phyloP scores from a whole-genome alignment of 2,113 vertebrate species.

The Mirounga angustirostris region DNA sequence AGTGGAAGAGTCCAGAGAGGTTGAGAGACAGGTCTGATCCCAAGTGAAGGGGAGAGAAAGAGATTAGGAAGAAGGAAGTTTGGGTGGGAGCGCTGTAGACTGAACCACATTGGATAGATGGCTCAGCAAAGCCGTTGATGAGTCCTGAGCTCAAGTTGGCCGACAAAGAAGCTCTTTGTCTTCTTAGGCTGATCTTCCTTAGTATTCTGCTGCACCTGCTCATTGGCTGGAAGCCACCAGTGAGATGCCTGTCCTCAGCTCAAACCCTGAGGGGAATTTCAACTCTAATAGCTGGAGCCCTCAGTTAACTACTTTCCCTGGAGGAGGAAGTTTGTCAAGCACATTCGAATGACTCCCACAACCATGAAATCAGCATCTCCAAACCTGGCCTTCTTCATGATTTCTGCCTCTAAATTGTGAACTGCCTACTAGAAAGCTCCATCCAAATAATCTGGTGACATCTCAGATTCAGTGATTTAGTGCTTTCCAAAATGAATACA shows the following conservation, averaged over 20 bases:
- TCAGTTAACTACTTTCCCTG: neutral
- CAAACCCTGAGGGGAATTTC: neutral
- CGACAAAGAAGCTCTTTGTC: conserved; percentile 17
- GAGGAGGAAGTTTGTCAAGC: neutral
- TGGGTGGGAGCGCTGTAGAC: neutral
- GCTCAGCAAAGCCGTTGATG: neutral
- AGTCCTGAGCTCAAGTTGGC: neutral
- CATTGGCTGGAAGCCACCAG: neutral
- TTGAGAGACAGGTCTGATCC: neutral
- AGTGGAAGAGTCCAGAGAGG: neutral
- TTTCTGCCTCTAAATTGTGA: neutral
- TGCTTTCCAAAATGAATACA: neutral
- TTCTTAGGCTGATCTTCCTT: neutral
- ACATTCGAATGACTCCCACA: neutral
- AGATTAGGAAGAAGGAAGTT: neutral
- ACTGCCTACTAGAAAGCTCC: neutral
- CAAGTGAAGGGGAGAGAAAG: neutral
- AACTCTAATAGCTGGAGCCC: neutral
- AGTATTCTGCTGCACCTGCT: neutral
- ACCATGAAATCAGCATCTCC: neutral
- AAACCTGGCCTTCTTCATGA: neutral
- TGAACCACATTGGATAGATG: neutral
- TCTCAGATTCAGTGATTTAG: neutral
- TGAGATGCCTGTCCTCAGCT: neutral
- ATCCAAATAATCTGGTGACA: neutral